These are phyloP conservation scores for Eucidaris tribuloides DNA, from an alignment of 35 echinoderm and acorn worm genomes.

Conservation along the genomic window DNA sequence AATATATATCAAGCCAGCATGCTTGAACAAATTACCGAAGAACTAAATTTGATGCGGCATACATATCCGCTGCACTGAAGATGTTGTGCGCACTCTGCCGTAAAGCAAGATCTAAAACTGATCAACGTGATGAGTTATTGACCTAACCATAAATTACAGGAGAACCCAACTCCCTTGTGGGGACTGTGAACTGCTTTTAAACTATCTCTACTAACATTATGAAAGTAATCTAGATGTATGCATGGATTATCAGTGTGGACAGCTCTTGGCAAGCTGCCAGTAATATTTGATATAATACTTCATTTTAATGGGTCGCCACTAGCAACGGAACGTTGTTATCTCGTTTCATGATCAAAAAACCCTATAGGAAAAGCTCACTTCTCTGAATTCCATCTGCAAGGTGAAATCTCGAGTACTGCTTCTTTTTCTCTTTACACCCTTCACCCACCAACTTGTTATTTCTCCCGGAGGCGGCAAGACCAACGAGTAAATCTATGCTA, in stretches of 20 bases:
- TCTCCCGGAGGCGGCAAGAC: background rate
- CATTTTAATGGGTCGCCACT: constrained; percentile 25
- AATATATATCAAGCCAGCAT: too few relatives aligned
- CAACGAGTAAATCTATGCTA: constrained; percentile 35
- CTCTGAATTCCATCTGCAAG: constrained; percentile 29
- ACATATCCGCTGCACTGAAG: too few relatives aligned
- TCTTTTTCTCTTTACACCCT: background rate
- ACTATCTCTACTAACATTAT: background rate
- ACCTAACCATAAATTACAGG: background rate
- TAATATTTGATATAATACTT: constrained; percentile 31
- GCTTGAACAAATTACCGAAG: too few relatives aligned
- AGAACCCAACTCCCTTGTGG: background rate
- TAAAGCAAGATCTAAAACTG: too few relatives aligned
- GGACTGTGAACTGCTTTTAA: background rate
- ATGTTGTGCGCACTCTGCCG: too few relatives aligned
- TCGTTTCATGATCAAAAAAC: constrained; percentile 10
- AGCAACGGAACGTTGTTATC: constrained; percentile 16
- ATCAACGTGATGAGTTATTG: too few relatives aligned
- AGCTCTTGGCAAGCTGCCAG: constrained; percentile 27
- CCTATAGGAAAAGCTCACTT: constrained; percentile 15
- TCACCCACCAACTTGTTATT: constrained; percentile 15
- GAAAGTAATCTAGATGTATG: constrained; percentile 31
- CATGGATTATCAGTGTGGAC: constrained; percentile 8
- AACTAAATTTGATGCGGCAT: too few relatives aligned
- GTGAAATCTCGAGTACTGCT: background rate